Conservation (phyloP, 2,797 vertebrate species). For the Enteromius afrohamiltoni region DNA sequence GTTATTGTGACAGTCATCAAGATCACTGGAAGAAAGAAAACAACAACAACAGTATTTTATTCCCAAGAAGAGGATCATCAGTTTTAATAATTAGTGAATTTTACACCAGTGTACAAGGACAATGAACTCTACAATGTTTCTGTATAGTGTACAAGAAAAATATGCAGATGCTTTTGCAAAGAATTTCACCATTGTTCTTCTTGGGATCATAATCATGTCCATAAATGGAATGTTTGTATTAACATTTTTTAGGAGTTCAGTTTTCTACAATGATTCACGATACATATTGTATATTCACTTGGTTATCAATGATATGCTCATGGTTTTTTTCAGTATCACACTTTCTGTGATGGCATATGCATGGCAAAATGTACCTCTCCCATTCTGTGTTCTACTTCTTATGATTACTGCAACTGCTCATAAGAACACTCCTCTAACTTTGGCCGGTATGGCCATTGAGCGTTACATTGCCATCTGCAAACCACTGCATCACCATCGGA, state of each 20-base stretch:
- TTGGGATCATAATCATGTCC: conserved; percentile 68
- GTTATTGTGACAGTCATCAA: too few species aligned
- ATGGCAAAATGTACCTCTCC: conserved; percentile 64
- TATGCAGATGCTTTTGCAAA: conserved; percentile 71
- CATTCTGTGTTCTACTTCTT: conserved; percentile 65
- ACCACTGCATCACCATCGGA: conserved; percentile 65
- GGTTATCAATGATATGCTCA: conserved; percentile 75
- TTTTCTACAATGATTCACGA: conserved; percentile 66
- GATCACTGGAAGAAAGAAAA: too few species aligned
- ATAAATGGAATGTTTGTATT: conserved; percentile 72
- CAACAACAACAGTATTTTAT: too few species aligned
- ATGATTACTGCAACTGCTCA: conserved; percentile 64
- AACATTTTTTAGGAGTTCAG: conserved; percentile 66
- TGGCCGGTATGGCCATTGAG: conserved; percentile 78
- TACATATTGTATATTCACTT: conserved; percentile 78
- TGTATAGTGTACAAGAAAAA: conserved; percentile 16
- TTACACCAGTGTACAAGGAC: too few species aligned
- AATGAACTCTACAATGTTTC: conserved; percentile 33
- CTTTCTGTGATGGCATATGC: conserved; percentile 67
- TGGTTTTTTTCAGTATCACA: conserved; percentile 66
- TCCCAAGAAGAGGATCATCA: too few species aligned
- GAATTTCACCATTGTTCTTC: conserved; percentile 70
- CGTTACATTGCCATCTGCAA: conserved; percentile 75
- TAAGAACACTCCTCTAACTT: conserved; percentile 75
- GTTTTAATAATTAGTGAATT: too few species aligned